phyloP scores from a whole-genome alignment of 2,888 invertebrate genomes.

The Drosophila rubida region DNA sequence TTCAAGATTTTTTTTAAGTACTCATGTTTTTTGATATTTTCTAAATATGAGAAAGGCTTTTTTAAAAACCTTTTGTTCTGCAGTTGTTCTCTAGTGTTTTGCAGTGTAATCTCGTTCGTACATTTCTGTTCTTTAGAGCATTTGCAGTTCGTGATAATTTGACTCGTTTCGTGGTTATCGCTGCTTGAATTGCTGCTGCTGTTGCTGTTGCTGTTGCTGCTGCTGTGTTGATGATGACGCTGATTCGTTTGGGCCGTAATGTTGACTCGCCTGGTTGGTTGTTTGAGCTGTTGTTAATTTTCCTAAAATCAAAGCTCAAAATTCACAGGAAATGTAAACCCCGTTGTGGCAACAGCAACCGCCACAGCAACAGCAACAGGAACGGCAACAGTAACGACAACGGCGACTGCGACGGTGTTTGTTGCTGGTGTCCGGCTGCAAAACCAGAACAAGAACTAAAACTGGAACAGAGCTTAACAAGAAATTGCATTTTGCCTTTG shows the following conservation, averaged over 20 bases:
- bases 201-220: too few species aligned
- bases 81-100: too few species aligned
- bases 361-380: slow-evolving; percentile 23
- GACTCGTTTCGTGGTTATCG: slow-evolving; percentile 29
- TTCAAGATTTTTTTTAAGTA: too few species aligned
- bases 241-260: slow-evolving; percentile 78
- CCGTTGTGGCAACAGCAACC: slow-evolving; percentile 58
- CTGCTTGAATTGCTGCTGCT: slow-evolving; percentile 41
- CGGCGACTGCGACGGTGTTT: slow-evolving; percentile 10
- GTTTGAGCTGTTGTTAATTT: slow-evolving; percentile 80
- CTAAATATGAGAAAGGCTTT: too few species aligned
- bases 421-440: slow-evolving; percentile 18
- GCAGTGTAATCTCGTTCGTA: not conserved
- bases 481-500: slow-evolving; percentile 53
- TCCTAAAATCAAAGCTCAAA: slow-evolving; percentile 80
- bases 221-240: slow-evolving; percentile 68
- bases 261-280: slow-evolving; percentile 74
- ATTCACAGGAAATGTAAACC: slow-evolving; percentile 79
- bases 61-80: too few species aligned
- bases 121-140: slow-evolving; percentile 24
- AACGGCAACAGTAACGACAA: slow-evolving; percentile 7
- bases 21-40: too few species aligned
- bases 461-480: slow-evolving; percentile 48
- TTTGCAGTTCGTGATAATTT: slow-evolving; percentile 23
- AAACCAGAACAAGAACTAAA: slow-evolving; percentile 37